Evolutionary conservation across 1,140 invertebrate species (phyloP), one percentile per base, ranked within the genome.

Genomic region (Achroia grisella): DNA sequence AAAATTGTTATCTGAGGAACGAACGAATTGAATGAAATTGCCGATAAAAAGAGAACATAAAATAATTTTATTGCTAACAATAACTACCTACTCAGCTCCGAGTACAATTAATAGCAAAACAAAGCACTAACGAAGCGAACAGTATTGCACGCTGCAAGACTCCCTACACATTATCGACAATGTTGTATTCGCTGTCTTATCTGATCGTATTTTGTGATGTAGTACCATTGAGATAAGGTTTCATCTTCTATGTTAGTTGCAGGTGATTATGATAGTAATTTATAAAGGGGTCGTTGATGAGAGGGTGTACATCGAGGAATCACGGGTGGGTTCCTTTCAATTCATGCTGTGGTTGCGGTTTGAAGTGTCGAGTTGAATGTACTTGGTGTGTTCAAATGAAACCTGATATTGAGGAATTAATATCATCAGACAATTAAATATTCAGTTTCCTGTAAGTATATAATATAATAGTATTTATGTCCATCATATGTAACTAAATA

Each of bases 291-390:
- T 14, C 8, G 39, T 35, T 27, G 17, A 35, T 9, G 14, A 27
- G 29, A 45, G 47, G 44, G 42, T 46, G 44, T 37, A 44, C 40
- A 46, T 23, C 17, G 17, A 67, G 70, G 52, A 68, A 62, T 60
- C 63, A 73, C 56, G 60, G 62, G 50, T 55, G 57, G 59, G 63
- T 66, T 61, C 62, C 33, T 70, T 70, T 68, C 56, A 76, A 73
- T 69, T 73, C 70, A 68, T 67, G 60, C 57, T 52, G 42, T 56
- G 57, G 63, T 65, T 61, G 60, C 44, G 62, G 60, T 66, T 63
- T 45, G 53, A 54, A 55, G 43, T 56, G 55, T 50, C 47, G 43
- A 48, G 48, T 55, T 59, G 46, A 32, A 48, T 51, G 52, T 56
- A 56, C 56, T 5, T 17, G 15, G 17, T 23, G 2, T 3, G 17